Evolutionary conservation across 2,797 vertebrate genomes (phyloP).

Genomic region (Artibeus jamaicensis): DNA sequence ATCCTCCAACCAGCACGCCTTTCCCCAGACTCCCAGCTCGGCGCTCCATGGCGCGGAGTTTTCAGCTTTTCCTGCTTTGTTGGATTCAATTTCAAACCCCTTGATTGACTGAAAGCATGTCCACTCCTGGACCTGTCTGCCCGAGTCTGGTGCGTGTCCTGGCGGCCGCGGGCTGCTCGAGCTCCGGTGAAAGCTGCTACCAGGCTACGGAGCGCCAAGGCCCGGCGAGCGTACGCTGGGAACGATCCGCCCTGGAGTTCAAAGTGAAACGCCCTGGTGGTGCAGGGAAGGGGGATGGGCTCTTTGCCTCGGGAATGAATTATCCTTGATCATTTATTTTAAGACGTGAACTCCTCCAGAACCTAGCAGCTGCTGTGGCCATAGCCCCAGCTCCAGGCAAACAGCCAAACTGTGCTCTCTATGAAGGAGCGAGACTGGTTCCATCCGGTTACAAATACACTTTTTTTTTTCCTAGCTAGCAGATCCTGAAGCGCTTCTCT

Average conservation of each 20-base stretch:
- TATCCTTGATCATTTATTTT: not conserved
- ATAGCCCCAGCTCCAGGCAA: not conserved
- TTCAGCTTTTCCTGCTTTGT: not conserved
- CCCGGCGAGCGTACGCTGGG: accelerated
- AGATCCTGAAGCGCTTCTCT: not conserved
- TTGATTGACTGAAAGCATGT: not conserved
- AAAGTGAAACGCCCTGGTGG: accelerated
- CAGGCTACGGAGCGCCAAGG: not conserved
- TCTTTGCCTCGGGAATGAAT: not conserved
- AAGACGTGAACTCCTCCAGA: not conserved
- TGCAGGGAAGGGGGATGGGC: not conserved
- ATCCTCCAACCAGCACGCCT: accelerated
- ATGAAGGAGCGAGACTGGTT: not conserved
- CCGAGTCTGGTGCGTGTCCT: not conserved
- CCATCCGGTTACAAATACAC: not conserved
- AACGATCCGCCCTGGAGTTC: not conserved
- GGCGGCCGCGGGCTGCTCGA: not conserved
- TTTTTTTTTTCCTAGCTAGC: not conserved
- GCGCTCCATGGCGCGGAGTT: accelerated
- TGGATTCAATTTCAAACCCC: not conserved
- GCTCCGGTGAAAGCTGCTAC: accelerated
- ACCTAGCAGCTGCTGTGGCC: not conserved
- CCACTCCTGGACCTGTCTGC: not conserved
- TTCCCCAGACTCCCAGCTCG: not conserved
- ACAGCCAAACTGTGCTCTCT: not conserved